Percentiles rank a stretch among this genome's conserved stretches.
Evolutionary conservation across 2,888 invertebrate genomes (phyloP).

Genomic region (Dendrolimus pini): DNA sequence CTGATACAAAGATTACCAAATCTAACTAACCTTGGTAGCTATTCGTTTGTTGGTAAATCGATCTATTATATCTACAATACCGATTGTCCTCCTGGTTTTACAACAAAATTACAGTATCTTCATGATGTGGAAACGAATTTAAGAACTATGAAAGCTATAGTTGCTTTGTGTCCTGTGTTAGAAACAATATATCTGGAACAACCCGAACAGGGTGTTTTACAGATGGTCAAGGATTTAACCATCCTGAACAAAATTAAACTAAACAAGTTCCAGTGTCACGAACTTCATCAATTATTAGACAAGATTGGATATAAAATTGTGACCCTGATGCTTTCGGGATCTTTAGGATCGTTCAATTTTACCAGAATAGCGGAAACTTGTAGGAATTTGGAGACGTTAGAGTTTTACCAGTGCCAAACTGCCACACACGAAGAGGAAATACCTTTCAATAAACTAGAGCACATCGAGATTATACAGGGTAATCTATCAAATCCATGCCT

Average conservation of each 20-base stretch:
- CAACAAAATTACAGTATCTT: conserved; percentile 80
- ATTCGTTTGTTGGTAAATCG: conserved; percentile 81
- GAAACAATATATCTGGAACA: conserved; percentile 81
- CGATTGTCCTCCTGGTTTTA: conserved; percentile 69
- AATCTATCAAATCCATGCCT: conserved; percentile 75
- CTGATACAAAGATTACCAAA: conserved; percentile 79
- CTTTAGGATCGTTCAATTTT: conserved; percentile 75
- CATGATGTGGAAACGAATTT: conserved; percentile 80
- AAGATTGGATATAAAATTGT: conserved; percentile 71
- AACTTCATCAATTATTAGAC: conserved; percentile 75
- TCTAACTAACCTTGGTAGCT: conserved; percentile 79
- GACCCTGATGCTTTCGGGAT: conserved; percentile 77
- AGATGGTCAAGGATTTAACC: conserved; percentile 63
- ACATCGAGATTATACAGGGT: conserved; percentile 81
- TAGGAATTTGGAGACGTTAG: conserved; percentile 77
- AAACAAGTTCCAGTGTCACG: conserved; percentile 78
- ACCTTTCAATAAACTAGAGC: conserved; percentile 78
- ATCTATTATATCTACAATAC: conserved; percentile 73
- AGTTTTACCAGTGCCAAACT: conserved; percentile 81
- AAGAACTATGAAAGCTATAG: conserved; percentile 77
- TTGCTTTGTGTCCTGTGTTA: conserved; percentile 77
- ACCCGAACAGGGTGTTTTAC: conserved; percentile 74
- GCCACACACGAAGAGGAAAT: conserved; percentile 73
- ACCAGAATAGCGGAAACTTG: conserved; percentile 77
- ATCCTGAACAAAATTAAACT: conserved; percentile 77